Evolutionary conservation across 1,140 invertebrate species (phyloP), one percentile per base, ranked within the genome.

Genomic region (Heliconius hermathena): DNA sequence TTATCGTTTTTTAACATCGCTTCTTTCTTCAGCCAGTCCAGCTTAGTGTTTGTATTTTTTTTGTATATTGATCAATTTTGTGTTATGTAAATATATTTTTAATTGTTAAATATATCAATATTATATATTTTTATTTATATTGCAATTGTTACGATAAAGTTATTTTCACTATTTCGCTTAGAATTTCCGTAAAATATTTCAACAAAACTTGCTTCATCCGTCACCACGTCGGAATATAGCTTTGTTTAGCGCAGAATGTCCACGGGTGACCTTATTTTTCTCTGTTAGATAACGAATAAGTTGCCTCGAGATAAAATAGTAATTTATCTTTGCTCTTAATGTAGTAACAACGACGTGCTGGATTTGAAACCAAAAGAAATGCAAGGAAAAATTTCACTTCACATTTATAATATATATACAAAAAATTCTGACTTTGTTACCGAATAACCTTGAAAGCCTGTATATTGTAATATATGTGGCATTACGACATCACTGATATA

Each of bases 231-330:
- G 76, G 22, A 66, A 29, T 84, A 84, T 77, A 33, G 78, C 85
- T 86, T 87, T 90, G 87, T 89, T 89, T 90, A 86, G 81, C 84
- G 87, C 87, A 86, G n/a, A 83, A 85, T 83, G 85, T 88, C 87
- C 76, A 77, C 73, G 72, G 49, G 70, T 22, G 20, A 73, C 82
- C 74, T 85, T 85, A 83, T 85, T 88, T 87, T 89, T 84, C 80
- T 78, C 71, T 73, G 54, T 71, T 73, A 77, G 82, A 84, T 83
- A 84, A 83, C 77, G 81, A 85, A 79, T 82, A 83, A 84, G 78
- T 83, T 78, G 78, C 60, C 76, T 75, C 66, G 71, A 84, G 82
- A 86, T 89, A 86, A 89, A 86, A 85, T 76, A 83, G 76, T 86
- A 77, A 86, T 86, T 89, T 86, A 85, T 88, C 82, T 87, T 88